phyloP scores from a whole-genome alignment of 2,888 invertebrate genomes.

The Portevinia maculata region DNA sequence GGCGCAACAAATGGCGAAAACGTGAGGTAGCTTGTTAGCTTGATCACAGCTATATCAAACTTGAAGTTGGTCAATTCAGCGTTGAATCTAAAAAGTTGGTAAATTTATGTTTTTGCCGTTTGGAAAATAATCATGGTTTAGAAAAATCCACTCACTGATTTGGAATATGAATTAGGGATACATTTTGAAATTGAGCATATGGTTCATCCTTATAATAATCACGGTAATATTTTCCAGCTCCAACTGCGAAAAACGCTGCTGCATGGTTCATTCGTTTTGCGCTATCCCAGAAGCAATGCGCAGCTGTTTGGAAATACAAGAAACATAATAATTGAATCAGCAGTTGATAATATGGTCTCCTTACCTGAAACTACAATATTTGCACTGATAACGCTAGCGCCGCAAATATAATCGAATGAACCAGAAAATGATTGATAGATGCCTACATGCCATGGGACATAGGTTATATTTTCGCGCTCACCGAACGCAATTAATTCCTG shows the following conservation, averaged over 20 bases:
- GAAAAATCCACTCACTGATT: constrained; percentile 65
- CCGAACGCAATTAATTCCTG: constrained; percentile 58
- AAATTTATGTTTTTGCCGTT: no score
- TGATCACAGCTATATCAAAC: constrained; percentile 80
- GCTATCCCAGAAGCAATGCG: constrained; percentile 73
- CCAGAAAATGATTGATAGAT: constrained; percentile 40
- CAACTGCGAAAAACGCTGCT: constrained; percentile 43
- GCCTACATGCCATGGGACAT: constrained; percentile 75
- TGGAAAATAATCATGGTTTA: no score
- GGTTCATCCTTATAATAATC: constrained; percentile 51
- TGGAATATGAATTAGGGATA: constrained; percentile 67
- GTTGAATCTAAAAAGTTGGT: constrained; percentile 57
- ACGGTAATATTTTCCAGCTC: constrained; percentile 67
- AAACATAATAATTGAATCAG: neutral
- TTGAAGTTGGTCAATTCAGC: constrained; percentile 75
- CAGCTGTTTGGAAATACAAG: constrained; percentile 43
- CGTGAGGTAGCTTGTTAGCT: constrained; percentile 76
- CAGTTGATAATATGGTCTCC: neutral
- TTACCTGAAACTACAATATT: constrained; percentile 73
- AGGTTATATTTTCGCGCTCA: constrained; percentile 39
- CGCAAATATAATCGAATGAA: constrained; percentile 64
- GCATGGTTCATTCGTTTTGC: neutral
- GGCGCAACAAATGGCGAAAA: constrained; percentile 80
- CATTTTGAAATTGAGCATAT: constrained; percentile 52
- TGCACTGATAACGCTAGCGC: constrained; percentile 74